Conservation (phyloP, 1,140 invertebrate genomes). For the Nomia melanderi region DNA sequence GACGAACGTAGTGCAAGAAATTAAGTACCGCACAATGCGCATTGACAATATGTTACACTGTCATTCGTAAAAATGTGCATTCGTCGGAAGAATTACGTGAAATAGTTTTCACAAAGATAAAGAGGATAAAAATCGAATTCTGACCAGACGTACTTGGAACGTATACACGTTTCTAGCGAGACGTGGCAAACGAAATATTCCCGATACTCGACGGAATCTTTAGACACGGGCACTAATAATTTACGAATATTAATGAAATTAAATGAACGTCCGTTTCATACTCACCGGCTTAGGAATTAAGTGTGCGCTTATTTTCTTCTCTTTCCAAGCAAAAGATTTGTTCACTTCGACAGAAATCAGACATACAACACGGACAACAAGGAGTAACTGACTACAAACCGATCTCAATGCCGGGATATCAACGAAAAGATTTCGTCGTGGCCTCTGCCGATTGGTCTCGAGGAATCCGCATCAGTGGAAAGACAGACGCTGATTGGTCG, state of each 20-base stretch:
- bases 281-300: slow-evolving; percentile 22
- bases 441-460: slow-evolving; percentile 77
- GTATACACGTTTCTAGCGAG: slow-evolving; percentile 10
- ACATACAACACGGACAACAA: slow-evolving; percentile 44
- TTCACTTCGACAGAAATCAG: slow-evolving; percentile 7
- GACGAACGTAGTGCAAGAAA: background rate
- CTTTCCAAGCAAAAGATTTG: slow-evolving; percentile 10
- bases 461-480: slow-evolving; percentile 67
- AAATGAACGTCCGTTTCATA: background rate
- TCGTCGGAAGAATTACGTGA: background rate
- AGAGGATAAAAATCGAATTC: background rate
- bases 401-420: slow-evolving; percentile 75
- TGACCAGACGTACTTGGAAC: background rate
- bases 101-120: background rate
- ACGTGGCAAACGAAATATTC: slow-evolving; percentile 36
- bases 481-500: slow-evolving; percentile 67
- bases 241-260: background rate
- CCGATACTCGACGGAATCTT: background rate
- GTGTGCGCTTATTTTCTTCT: background rate
- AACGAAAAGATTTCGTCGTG: slow-evolving; percentile 81
- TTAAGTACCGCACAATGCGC: background rate
- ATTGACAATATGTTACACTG: background rate
- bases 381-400: slow-evolving; percentile 74
- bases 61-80: background rate
- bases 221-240: background rate